Percentiles rank a stretch among this genome's conserved stretches.
phyloP scores from a whole-genome alignment of 1,140 invertebrate species.

The Calosoma granatense region DNA sequence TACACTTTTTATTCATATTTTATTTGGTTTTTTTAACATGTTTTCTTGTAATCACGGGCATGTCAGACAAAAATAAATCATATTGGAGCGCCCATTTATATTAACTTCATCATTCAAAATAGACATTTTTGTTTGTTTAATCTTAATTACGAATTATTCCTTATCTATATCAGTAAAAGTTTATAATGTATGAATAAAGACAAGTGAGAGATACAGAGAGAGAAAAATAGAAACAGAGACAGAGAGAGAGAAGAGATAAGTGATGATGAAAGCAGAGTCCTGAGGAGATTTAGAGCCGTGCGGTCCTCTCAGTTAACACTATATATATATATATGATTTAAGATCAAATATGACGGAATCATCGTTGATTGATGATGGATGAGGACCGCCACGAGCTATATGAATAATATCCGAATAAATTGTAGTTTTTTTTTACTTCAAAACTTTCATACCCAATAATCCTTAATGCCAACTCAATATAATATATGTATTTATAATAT shows the following conservation, averaged over 20 bases:
- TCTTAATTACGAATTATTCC: slow-evolving; percentile 2
- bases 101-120: slow-evolving; percentile 6
- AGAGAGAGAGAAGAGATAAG: background rate
- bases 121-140: background rate
- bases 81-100: slow-evolving; percentile 2
- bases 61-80: slow-evolving; percentile 6
- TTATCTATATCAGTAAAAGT: slow-evolving; percentile 7
- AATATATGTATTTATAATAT: slow-evolving; percentile 9
- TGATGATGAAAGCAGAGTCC: slow-evolving; percentile 1
- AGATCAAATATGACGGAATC: background rate
- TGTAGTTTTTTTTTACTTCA: background rate
- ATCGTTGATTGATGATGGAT: background rate
- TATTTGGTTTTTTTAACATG: slow-evolving; percentile 7
- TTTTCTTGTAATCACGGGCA: slow-evolving; percentile 7
- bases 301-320: background rate
- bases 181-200: too few species aligned
- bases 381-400: background rate
- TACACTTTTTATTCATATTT: slow-evolving; percentile 5
- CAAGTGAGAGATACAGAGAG: too few species aligned
- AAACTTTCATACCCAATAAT: slow-evolving; percentile 1
- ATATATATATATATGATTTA: background rate
- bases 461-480: slow-evolving; percentile 2
- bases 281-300: slow-evolving; percentile 1
- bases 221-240: background rate
- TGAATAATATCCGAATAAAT: slow-evolving; percentile 6